Base-by-base conservation (phyloP, 2,888 invertebrate species). In the Chouioia cunea region DNA sequence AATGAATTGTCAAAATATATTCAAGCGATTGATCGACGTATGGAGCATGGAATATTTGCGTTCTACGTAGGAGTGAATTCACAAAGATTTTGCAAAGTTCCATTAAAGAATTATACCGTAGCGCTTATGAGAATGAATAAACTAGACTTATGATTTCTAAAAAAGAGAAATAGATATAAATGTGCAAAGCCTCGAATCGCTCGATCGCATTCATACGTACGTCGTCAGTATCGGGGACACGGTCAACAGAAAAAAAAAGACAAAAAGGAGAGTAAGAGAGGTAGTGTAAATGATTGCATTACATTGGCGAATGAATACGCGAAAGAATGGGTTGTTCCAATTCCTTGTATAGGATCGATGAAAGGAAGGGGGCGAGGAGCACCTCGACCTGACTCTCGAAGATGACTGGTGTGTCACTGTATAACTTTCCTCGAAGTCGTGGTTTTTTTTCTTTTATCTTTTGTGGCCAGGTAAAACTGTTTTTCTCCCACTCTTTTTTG, bases 271-370 rank as follows among this genome's bases (percentile, higher is more conserved):
- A 0, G 54, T 22, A 44, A 54, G 2, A 54, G 53, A 43, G 44
- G 10, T 15, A n/a, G 23, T 74, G 76, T 77, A 77, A 77, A 77
- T 77, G 75, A 77, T 77, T 76, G 76, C 71, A 27, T 3, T 73
- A 69, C 65, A 56, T 71, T 68, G 58, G 73, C n/a, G n/a, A 56
- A 73, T 71, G 74, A 74, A 75, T 76, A 71, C 73, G 73, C 18
- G 57, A 36, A 16, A 14, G 52, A 64, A 65, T 68, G 71, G 74
- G 75, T 73, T 78, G 75, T 76, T 76, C 77, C 75, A 78, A 77
- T 78, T 78, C 70, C 73, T 76, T 6, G 75, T 70, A 66, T 73
- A 78, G 77, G 75, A 78, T 78, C 78, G 76, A 78, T 78, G 76
- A 76, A 76, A 77, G 75, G 76, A 76, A 75, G 76, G 74, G 71